Percentiles rank a stretch among this genome's conserved stretches.
These are phyloP conservation scores for Eueides isabella DNA, from an alignment of 1,140 invertebrate genomes.

Conservation along the genomic window DNA sequence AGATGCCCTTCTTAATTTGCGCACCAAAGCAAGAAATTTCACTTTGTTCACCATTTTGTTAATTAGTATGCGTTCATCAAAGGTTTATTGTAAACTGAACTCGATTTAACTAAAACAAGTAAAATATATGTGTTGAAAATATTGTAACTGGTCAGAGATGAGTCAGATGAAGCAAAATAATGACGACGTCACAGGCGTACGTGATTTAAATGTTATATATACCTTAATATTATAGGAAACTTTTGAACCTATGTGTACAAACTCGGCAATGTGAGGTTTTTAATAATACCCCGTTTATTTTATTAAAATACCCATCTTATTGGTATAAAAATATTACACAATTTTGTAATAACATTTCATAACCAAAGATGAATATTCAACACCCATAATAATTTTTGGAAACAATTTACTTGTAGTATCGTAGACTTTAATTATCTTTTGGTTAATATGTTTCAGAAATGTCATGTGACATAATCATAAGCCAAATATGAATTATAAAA, in stretches of 20 bases:
- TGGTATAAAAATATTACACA: too few relatives aligned
- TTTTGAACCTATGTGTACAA: neutral
- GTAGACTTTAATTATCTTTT: too few relatives aligned
- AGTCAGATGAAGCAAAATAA: slow-evolving; percentile 42
- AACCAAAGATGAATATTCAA: too few relatives aligned
- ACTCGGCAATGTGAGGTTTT: neutral
- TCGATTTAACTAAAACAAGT: slow-evolving; percentile 48
- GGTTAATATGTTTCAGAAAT: too few relatives aligned
- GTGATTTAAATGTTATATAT: slow-evolving; percentile 15
- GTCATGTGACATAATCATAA: too few relatives aligned
- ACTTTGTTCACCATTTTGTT: slow-evolving; percentile 46
- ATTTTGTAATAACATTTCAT: too few relatives aligned
- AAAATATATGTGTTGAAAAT: slow-evolving; percentile 50
- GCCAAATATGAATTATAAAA: too few relatives aligned
- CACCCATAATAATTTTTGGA: neutral
- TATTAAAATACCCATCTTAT: too few relatives aligned
- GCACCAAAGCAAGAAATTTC: slow-evolving; percentile 39
- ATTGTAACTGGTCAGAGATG: slow-evolving; percentile 53
- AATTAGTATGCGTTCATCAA: slow-evolving; percentile 41
- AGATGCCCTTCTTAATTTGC: slow-evolving; percentile 39
- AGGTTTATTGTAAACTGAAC: slow-evolving; percentile 50
- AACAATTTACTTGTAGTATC: neutral
- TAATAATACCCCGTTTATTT: neutral
- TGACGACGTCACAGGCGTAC: slow-evolving; percentile 37
- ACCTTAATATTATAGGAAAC: neutral